Base-by-base conservation (phyloP, 2,797 vertebrate genomes). In the Phrynocephalus guinanensis region DNA sequence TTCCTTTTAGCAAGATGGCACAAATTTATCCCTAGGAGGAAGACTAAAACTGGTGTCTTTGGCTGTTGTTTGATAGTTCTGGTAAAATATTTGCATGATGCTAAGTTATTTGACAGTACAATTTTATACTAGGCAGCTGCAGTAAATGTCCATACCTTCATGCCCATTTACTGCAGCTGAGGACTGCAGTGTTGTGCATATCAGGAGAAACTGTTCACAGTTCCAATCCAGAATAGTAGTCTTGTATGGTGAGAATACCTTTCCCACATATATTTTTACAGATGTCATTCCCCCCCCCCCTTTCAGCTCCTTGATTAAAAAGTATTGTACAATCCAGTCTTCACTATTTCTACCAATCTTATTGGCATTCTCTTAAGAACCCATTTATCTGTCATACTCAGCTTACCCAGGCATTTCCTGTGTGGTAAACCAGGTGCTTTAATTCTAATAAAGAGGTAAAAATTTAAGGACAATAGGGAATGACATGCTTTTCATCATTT, bases 111-210 rank as follows among this genome's bases (percentile, higher is more conserved):
- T 89, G 88, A 86, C 85, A 89, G 67, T 67, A 73, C 81, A 83
- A 77, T 89, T 89, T 78, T 89, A 77, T 72, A 79, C 68, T 85
- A 83, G 83, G 83, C 87, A 88, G 83, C 87, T 88, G 87, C 78
- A 85, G 30, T 52, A 85, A 85, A 85, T 81, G 68, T 48, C 48
- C 83, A 85, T 85, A 68, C 33, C 78, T 85, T 88, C 83, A 88
- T 85, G 83, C 87, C 78, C 24, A 82, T 88, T 88, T 88, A 85
- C 79, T 76, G 83, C 87, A 88, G 83, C 83, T 88, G 87, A 81
- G 83, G 63, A 85, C 26, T 30, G 76, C 7, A 18, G 44, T 82
- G 83, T 44, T 68, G 77, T 70, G 71, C 83, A 70, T 60, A 88
- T 85, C 75, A 88, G 30, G 60, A 70, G 18, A 71, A 81, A 82